Evolutionary conservation across 2,797 vertebrate species (phyloP).

Genomic region (Pipistrellus nathusii): DNA sequence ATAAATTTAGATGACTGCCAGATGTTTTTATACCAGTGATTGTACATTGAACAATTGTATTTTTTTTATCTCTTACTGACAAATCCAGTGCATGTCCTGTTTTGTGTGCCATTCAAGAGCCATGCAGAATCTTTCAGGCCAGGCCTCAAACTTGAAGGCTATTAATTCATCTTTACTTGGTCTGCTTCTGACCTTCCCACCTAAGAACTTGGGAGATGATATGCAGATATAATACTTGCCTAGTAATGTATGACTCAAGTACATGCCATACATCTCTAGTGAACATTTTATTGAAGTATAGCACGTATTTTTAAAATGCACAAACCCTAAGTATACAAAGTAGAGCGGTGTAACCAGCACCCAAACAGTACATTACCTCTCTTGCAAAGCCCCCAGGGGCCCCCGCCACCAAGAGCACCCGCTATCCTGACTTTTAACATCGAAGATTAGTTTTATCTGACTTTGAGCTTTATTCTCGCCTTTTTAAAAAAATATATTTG

Average conservation of each 20-base stretch:
- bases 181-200: not conserved
- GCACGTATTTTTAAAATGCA: not conserved
- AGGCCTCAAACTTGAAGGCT: not conserved
- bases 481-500: too few species aligned
- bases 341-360: not conserved
- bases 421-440: not conserved
- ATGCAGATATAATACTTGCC: not conserved
- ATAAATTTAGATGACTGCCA: conserved; percentile 15
- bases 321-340: not conserved
- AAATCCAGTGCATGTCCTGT: not conserved
- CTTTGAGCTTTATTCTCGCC: not conserved
- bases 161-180: not conserved
- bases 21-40: not conserved
- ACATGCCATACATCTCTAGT: not conserved
- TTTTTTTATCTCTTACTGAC: not conserved
- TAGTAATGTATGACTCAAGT: not conserved
- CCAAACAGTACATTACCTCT: not conserved
- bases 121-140: not conserved
- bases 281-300: not conserved
- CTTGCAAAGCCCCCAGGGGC: not conserved
- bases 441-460: not conserved
- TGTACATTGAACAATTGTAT: not conserved
- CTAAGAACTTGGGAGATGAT: not conserved
- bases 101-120: not conserved
- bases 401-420: not conserved